These are phyloP conservation scores for Piliocolobus tephrosceles DNA, from an alignment of 2,113 vertebrate species.

Conservation along the genomic window DNA sequence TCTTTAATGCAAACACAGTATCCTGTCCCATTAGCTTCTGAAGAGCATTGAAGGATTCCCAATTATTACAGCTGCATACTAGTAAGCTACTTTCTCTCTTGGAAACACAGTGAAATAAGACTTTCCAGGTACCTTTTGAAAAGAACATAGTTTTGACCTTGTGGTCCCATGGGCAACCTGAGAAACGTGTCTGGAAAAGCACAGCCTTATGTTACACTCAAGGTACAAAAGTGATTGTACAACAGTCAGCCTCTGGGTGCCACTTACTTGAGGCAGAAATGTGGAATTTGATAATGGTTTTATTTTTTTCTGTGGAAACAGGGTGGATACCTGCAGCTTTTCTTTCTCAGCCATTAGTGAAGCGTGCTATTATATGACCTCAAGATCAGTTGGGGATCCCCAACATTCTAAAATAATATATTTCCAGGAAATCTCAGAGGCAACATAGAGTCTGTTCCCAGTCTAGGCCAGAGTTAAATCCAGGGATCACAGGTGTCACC, in stretches of 20 bases:
- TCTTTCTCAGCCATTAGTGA: conserved; percentile 13
- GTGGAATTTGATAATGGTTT: not conserved
- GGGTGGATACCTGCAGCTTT: not conserved
- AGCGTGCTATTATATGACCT: not conserved
- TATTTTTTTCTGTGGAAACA: not conserved
- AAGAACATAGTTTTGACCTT: not conserved
- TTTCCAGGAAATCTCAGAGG: not conserved
- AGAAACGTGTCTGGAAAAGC: not conserved
- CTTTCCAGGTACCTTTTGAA: not conserved
- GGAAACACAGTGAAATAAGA: not conserved
- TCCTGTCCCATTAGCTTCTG: not conserved
- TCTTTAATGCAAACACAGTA: not conserved
- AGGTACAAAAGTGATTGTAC: not conserved
- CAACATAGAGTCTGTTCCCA: not conserved
- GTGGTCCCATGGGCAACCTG: not conserved
- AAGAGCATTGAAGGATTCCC: not conserved
- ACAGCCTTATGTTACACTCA: not conserved
- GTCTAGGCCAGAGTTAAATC: not conserved
- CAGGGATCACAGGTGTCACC: not conserved
- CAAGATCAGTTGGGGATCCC: not conserved
- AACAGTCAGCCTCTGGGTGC: not conserved
- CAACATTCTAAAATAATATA: conserved; percentile 27
- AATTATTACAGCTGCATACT: not conserved
- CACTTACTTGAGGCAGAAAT: conserved; percentile 29
- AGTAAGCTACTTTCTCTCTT: conserved; percentile 29